Evolutionary conservation across 2,888 invertebrate species (phyloP), one percentile per base, ranked within the genome.

Genomic region (Anthrax anthrax): DNA sequence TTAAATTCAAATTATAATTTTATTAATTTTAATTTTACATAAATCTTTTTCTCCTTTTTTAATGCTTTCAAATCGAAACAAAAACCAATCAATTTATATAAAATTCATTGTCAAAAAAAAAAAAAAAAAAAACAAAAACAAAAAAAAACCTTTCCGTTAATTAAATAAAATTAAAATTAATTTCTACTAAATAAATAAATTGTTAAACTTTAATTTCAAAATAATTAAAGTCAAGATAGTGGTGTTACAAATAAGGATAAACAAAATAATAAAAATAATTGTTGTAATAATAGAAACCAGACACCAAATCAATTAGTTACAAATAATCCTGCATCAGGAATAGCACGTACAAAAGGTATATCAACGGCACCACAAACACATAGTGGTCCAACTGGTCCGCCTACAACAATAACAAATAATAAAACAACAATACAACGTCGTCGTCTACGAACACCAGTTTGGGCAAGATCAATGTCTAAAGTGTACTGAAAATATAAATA

Each of bases 371-470:
- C 70, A 10, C 65, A 63, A 54, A 67, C 70, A 39, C 65, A 67
- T 57, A 67, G 70, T 57, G 67, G 70, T 52, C 70, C 71, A 56
- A 70, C 69, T 48, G 70, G 69, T 50, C 66, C 70, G 58, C 67
- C 66, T 62, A 57, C 61, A 57, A 58, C 51, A 63, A n/a, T n/a
- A n/a, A n/a, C n/a, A n/a, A n/a, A n/a, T n/a, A 64, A 62, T 59
- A 64, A 65, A 64, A 69, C 70, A 65, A 73, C 78, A 56, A 73
- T 76, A 55, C 80, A 78, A 74, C 77, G 75, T 72, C 77, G 84
- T 69, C 79, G 81, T 61, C 80, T 84, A 68, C 80, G 83, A 71
- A 81, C 83, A 64, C 84, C 84, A 63, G 79, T 83, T 70, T 84
- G 84, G 84, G 80, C 84, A 71, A 78, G 81, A 74, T 81, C 79